These are phyloP conservation scores for Hippocampus mohnikei DNA, from an alignment of 2,113 vertebrate species.

Conservation along the genomic window DNA sequence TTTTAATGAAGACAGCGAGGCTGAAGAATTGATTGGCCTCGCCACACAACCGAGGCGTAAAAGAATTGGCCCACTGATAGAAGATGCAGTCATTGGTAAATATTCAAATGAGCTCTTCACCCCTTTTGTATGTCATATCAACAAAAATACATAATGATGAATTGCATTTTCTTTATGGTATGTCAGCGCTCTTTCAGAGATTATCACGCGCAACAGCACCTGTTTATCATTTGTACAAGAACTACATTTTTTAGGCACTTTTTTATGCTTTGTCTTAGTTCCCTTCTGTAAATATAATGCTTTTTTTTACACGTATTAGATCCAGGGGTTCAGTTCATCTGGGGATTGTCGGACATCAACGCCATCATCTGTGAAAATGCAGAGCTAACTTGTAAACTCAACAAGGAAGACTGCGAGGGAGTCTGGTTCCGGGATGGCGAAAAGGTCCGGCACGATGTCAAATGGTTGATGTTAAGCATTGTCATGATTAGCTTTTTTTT, in stretches of 20 bases:
- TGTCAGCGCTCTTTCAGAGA: no score
- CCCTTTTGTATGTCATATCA: no score
- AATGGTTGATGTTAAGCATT: not conserved
- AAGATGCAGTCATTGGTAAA: slow-evolving; percentile 56
- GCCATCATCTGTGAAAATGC: slow-evolving; percentile 70
- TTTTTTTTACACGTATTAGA: slow-evolving; percentile 50
- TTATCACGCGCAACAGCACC: no score
- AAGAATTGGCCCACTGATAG: slow-evolving; percentile 33
- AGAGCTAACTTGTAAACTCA: slow-evolving; percentile 76
- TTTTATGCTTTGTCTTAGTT: not conserved
- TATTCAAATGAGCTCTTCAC: not conserved
- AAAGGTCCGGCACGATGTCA: slow-evolving; percentile 64
- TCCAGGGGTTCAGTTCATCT: slow-evolving; percentile 69
- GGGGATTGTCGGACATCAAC: slow-evolving; percentile 70
- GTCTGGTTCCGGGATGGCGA: slow-evolving; percentile 83
- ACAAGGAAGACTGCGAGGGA: slow-evolving; percentile 71
- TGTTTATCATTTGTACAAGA: no score
- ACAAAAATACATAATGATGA: no score
- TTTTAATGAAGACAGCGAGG: slow-evolving; percentile 6
- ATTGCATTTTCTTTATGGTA: no score
- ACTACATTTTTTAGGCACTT: not conserved
- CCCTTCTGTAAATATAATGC: slow-evolving; percentile 1
- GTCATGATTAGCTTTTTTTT: not conserved
- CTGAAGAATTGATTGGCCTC: slow-evolving; percentile 2
- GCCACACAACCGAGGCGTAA: slow-evolving; percentile 31